These are phyloP conservation scores for Microtus montanus DNA, from an alignment of 2,113 vertebrate species.

Conservation along the genomic window DNA sequence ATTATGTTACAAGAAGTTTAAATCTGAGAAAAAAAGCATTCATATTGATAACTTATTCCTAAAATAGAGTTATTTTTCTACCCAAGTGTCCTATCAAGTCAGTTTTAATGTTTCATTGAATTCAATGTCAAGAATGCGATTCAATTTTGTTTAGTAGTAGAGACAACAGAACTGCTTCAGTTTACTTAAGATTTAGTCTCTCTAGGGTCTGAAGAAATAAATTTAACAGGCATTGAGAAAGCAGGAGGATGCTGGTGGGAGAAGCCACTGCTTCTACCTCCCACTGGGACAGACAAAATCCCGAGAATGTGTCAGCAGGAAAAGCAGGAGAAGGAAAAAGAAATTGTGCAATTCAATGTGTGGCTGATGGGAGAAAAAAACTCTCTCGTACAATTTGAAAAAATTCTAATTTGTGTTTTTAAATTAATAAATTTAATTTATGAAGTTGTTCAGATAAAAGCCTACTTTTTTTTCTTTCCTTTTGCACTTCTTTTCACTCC, in stretches of 20 bases:
- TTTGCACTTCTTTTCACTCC: fast-evolving
- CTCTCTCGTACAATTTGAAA: background rate
- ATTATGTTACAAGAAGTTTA: background rate
- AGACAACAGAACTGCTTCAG: background rate
- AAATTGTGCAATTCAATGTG: background rate
- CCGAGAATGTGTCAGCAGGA: background rate
- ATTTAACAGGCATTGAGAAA: background rate
- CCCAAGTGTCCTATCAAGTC: background rate
- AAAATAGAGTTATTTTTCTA: background rate
- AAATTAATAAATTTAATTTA: background rate
- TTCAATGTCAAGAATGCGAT: background rate
- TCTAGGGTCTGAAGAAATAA: background rate
- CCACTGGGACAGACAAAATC: background rate
- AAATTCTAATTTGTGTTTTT: background rate
- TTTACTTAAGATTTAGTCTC: background rate
- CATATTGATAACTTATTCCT: slow-evolving; percentile 4
- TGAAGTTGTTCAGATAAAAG: background rate
- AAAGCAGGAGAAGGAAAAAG: background rate
- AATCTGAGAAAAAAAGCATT: background rate
- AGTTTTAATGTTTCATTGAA: background rate
- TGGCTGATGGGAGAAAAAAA: background rate
- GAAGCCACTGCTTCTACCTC: background rate
- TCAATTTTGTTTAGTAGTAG: background rate
- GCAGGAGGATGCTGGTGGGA: background rate
- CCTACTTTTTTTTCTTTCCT: background rate